Evolutionary conservation across 1,140 invertebrate species (phyloP).

Genomic region (Macrobrachium nipponense): DNA sequence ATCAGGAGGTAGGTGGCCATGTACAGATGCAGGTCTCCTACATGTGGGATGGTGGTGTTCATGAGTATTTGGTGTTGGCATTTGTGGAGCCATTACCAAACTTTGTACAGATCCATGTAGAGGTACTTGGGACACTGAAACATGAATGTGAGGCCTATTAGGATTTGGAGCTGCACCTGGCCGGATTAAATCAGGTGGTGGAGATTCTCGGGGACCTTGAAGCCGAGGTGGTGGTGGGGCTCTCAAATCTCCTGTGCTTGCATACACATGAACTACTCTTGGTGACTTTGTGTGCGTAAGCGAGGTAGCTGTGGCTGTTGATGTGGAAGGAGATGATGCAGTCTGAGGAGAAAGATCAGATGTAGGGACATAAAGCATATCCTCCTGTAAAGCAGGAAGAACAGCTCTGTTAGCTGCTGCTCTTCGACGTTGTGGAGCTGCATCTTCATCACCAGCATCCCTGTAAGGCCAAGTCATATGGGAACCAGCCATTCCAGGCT

Average conservation of each 20-base stretch:
- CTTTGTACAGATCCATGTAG: constrained; percentile 46
- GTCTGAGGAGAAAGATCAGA: constrained; percentile 50
- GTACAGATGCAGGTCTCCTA: constrained; percentile 60
- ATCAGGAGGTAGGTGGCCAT: constrained; percentile 61
- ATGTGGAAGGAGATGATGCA: constrained; percentile 21
- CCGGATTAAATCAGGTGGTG: constrained; percentile 51
- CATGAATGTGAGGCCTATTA: constrained; percentile 40
- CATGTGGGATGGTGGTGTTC: constrained; percentile 54
- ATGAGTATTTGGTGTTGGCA: constrained; percentile 34
- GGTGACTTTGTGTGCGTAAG: constrained; percentile 53
- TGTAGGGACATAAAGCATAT: constrained; percentile 59
- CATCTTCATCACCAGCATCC: constrained; percentile 44
- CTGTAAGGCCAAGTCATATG: constrained; percentile 60
- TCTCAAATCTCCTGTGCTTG: constrained; percentile 54
- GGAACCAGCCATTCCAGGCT: constrained; percentile 47
- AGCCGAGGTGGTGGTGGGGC: constrained; percentile 50
- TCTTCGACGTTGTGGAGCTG: constrained; percentile 36
- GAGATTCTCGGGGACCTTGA: constrained; percentile 47
- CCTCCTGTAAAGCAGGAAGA: constrained; percentile 61
- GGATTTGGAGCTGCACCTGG: constrained; percentile 34
- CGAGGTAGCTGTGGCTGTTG: constrained; percentile 30
- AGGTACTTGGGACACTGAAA: constrained; percentile 21
- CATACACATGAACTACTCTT: constrained; percentile 51
- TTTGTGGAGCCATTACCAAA: constrained; percentile 38
- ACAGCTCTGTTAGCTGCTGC: constrained; percentile 31